Conservation (phyloP, 1,140 invertebrate species). For the Asbolus verrucosus region DNA sequence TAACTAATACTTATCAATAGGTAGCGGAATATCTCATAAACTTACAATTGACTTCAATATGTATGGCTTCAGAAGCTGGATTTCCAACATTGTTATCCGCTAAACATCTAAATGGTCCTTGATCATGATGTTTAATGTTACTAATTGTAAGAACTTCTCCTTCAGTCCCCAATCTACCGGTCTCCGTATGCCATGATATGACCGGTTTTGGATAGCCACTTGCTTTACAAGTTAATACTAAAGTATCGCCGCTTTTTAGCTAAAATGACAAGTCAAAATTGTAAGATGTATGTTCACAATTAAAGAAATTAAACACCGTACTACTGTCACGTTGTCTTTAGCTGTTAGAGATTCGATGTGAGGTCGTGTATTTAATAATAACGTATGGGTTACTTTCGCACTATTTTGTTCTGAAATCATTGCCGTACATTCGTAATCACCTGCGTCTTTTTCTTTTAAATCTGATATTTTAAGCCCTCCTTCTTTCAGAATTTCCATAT, state of each 20-base stretch:
- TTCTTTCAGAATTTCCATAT: conserved; percentile 27
- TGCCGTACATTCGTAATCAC: conserved; percentile 46
- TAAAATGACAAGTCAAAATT: conserved; percentile 41
- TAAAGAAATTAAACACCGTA: conserved; percentile 37
- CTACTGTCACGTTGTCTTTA: conserved; percentile 47
- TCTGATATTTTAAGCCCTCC: conserved; percentile 45
- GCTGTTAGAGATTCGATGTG: conserved; percentile 13
- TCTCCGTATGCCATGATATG: conserved; percentile 57
- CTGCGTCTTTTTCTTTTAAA: conserved; percentile 35
- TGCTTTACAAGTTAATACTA: conserved; percentile 56
- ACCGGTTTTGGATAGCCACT: conserved; percentile 55
- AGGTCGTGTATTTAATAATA: conserved; percentile 30
- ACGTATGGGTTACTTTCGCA: conserved; percentile 39
- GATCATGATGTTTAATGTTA: conserved; percentile 50
- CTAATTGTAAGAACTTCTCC: conserved; percentile 56
- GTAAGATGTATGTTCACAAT: neutral
- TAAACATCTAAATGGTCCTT: conserved; percentile 57
- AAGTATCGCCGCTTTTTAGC: conserved; percentile 52
- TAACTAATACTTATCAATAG: too few relatives aligned
- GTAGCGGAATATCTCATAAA: too few relatives aligned
- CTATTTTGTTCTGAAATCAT: conserved; percentile 36
- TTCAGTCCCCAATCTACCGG: conserved; percentile 49
- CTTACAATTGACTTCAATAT: conserved; percentile 57
- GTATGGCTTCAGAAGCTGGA: conserved; percentile 55
- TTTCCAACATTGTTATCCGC: conserved; percentile 57